Conservation (phyloP, 2,888 invertebrate species). For the Caenorhabditis panamensis region DNA sequence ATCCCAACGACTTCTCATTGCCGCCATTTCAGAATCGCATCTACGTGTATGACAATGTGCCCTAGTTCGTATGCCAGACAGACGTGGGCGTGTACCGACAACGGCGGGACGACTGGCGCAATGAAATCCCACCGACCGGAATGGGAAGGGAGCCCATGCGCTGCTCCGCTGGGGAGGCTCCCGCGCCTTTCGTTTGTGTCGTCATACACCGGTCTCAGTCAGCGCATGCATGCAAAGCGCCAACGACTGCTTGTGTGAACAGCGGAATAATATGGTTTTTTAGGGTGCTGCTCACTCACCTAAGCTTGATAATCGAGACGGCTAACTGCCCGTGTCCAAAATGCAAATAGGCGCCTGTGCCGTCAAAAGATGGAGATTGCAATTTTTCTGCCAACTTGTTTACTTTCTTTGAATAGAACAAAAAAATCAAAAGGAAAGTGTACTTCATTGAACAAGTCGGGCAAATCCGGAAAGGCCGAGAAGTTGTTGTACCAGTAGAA, state of each 20-base stretch:
- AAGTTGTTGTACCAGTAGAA: too few relatives aligned
- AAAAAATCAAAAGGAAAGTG: background rate
- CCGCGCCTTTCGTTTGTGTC: conserved; percentile 42
- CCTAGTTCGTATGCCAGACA: conserved; percentile 38
- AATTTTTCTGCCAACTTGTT: conserved; percentile 16
- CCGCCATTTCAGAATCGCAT: conserved; percentile 49
- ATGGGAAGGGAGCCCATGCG: conserved; percentile 41
- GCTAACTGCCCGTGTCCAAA: conserved; percentile 43
- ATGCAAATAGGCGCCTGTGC: conserved; percentile 46
- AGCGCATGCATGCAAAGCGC: conserved; percentile 41
- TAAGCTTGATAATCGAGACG: conserved; percentile 60
- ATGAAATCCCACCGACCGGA: conserved; percentile 49
- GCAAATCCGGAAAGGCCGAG: too few relatives aligned
- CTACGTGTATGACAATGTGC: conserved; percentile 32
- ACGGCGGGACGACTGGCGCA: conserved; percentile 36
- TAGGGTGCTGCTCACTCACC: conserved; percentile 9
- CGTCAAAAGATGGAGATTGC: conserved; percentile 28
- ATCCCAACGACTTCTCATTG: conserved; percentile 58
- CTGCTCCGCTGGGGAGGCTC: conserved; percentile 16
- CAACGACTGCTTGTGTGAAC: conserved; percentile 55
- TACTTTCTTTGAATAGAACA: conserved; percentile 7
- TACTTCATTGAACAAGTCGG: too few relatives aligned
- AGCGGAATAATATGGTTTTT: conserved; percentile 60
- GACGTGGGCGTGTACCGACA: conserved; percentile 50
- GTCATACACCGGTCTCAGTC: conserved; percentile 61